These are phyloP conservation scores for Cinara cedri DNA, from an alignment of 2,888 invertebrate species.

Conservation along the genomic window DNA sequence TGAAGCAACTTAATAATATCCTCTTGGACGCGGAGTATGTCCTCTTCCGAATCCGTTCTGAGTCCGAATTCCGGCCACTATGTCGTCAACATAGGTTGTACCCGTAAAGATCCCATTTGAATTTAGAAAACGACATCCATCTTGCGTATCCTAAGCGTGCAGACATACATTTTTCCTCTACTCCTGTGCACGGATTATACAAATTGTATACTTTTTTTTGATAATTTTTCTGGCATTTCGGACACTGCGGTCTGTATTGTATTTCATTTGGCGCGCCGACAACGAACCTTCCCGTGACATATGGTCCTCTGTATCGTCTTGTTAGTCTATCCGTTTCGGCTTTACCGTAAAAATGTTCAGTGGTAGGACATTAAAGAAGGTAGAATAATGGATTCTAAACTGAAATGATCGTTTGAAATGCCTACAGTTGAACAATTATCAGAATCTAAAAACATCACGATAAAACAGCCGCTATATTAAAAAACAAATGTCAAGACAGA, in stretches of 20 bases:
- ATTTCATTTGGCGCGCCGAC: neutral
- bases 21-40: no score
- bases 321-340: neutral
- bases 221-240: slow-evolving; percentile 12
- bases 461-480: slow-evolving; percentile 47
- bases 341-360: slow-evolving; percentile 65
- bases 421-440: slow-evolving; percentile 52
- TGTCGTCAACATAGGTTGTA: no score
- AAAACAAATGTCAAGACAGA: slow-evolving; percentile 64
- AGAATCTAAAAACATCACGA: slow-evolving; percentile 51
- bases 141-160: slow-evolving; percentile 25
- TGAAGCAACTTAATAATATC: no score
- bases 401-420: slow-evolving; percentile 91
- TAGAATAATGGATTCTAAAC: slow-evolving; percentile 92
- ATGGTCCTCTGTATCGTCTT: neutral
- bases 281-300: neutral
- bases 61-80: no score
- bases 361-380: slow-evolving; percentile 89
- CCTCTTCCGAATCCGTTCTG: no score
- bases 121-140: no score
- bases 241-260: neutral
- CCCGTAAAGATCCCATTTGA: no score
- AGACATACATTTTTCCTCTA: slow-evolving; percentile 37
- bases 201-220: slow-evolving; percentile 62
- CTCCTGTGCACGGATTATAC: slow-evolving; percentile 22